These are phyloP conservation scores for Cyprichromis sp. DNA, from an alignment of 2,113 vertebrate genomes.

Conservation along the genomic window DNA sequence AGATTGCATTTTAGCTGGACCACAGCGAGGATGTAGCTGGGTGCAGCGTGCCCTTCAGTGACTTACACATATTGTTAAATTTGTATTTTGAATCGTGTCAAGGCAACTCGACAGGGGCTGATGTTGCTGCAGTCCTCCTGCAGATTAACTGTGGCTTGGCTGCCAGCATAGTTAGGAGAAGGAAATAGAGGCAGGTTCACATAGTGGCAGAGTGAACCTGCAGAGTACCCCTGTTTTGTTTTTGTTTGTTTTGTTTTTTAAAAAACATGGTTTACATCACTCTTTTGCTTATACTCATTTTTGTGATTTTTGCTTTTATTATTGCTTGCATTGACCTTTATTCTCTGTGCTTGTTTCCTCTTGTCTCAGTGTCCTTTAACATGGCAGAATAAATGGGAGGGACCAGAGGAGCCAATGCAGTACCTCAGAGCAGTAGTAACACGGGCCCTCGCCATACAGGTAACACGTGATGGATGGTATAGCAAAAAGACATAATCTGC, in stretches of 20 bases:
- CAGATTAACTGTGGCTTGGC: neutral
- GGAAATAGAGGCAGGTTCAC: neutral
- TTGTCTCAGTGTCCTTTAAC: constrained; percentile 81
- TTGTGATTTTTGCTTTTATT: neutral
- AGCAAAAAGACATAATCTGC: neutral
- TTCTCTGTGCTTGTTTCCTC: neutral
- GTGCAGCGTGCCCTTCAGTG: neutral
- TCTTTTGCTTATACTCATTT: neutral
- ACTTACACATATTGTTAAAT: neutral
- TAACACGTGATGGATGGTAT: constrained; percentile 36
- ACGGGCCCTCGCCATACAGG: constrained; percentile 86
- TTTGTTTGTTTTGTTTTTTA: neutral
- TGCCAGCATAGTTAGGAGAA: neutral
- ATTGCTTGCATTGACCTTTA: neutral
- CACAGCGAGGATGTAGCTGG: neutral
- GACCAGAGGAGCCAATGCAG: constrained; percentile 92
- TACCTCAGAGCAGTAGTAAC: constrained; percentile 88
- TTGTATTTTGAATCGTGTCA: neutral
- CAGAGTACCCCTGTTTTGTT: neutral
- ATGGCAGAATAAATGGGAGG: constrained; percentile 96
- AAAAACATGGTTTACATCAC: neutral
- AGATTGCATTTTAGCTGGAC: neutral
- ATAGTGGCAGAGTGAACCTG: neutral
- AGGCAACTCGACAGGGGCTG: neutral
- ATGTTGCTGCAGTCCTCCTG: neutral